A percentile compares a stretch with the other conserved stretches of the same genome.
Conservation (phyloP, 2,797 vertebrate species). For the Melanotaenia pygmaea region DNA sequence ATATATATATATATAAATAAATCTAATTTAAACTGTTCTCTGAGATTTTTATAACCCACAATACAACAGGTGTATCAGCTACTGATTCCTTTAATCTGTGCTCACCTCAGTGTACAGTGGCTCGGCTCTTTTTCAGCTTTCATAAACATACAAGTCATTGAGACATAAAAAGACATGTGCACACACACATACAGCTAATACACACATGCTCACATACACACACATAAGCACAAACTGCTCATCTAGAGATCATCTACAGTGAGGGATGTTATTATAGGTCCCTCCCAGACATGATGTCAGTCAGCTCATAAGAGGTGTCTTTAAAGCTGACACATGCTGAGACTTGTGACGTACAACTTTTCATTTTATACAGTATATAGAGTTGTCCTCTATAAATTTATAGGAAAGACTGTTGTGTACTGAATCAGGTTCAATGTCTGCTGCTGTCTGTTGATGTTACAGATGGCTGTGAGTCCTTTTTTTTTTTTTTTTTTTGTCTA, state of each 20-base stretch:
- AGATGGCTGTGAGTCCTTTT: slow-evolving; percentile 33
- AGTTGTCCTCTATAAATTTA: slow-evolving; percentile 25
- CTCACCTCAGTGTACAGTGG: slow-evolving; percentile 43
- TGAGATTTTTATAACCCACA: not conserved
- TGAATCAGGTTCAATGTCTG: slow-evolving; percentile 7
- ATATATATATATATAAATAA: no score
- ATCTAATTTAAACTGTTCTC: no score
- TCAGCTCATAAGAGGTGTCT: slow-evolving; percentile 65
- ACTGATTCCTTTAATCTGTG: slow-evolving; percentile 53
- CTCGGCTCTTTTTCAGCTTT: slow-evolving; percentile 27
- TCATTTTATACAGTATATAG: slow-evolving; percentile 37
- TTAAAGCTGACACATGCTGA: slow-evolving; percentile 63
- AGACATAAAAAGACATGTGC: slow-evolving; percentile 18
- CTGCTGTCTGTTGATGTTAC: slow-evolving; percentile 33
- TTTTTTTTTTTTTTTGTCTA: slow-evolving; percentile 22
- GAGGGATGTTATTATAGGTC: slow-evolving; percentile 75
- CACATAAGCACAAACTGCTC: slow-evolving; percentile 53
- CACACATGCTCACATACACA: slow-evolving; percentile 8
- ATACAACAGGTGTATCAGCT: not conserved
- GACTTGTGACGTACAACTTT: slow-evolving; percentile 53
- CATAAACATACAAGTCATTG: slow-evolving; percentile 33
- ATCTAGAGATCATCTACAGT: slow-evolving; percentile 72
- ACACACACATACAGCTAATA: slow-evolving; percentile 25
- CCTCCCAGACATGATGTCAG: slow-evolving; percentile 79
- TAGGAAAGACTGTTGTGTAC: slow-evolving; percentile 16